A percentile compares a stretch with the other conserved stretches of the same genome.
Conservation (phyloP, 2,113 vertebrate genomes). For the Apistogramma diplotaenia region DNA sequence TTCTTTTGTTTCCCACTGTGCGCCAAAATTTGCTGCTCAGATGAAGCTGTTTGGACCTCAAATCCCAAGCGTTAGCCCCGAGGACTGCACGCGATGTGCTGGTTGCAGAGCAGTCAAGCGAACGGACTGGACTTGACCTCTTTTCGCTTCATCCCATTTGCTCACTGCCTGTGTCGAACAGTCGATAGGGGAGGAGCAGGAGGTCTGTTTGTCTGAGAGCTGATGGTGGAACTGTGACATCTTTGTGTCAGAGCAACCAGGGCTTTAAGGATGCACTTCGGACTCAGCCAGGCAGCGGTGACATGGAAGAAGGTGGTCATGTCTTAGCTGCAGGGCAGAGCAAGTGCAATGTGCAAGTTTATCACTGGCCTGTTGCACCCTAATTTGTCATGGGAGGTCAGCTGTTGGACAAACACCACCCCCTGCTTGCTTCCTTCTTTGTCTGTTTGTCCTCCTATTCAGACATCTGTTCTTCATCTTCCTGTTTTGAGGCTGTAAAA, state of each 20-base stretch:
- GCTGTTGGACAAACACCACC: slow-evolving; percentile 21
- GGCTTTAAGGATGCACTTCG: slow-evolving; percentile 17
- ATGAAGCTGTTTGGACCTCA: slow-evolving; percentile 49
- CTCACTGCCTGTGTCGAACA: slow-evolving; percentile 38
- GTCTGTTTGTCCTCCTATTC: neutral
- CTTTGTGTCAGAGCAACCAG: slow-evolving; percentile 37
- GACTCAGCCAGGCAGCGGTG: slow-evolving; percentile 12
- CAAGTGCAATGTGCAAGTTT: slow-evolving; percentile 13
- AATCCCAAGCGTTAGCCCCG: slow-evolving; percentile 42
- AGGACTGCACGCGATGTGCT: slow-evolving; percentile 58
- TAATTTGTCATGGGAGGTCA: slow-evolving; percentile 49
- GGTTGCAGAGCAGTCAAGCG: slow-evolving; percentile 61
- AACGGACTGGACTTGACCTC: slow-evolving; percentile 44
- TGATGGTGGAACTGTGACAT: slow-evolving; percentile 42
- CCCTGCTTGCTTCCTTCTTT: neutral
- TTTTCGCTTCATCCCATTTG: slow-evolving; percentile 56
- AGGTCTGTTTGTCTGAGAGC: slow-evolving; percentile 43
- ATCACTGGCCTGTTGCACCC: slow-evolving; percentile 27
- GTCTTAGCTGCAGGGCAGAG: slow-evolving; percentile 32
- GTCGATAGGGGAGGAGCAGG: slow-evolving; percentile 27
- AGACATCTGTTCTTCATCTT: neutral
- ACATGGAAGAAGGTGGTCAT: slow-evolving; percentile 23
- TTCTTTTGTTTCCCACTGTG: slow-evolving; percentile 12
- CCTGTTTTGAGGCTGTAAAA: neutral
- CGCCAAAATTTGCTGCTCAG: slow-evolving; percentile 22